phyloP scores from a whole-genome alignment of 2,888 invertebrate species.

The Phalera bucephala region DNA sequence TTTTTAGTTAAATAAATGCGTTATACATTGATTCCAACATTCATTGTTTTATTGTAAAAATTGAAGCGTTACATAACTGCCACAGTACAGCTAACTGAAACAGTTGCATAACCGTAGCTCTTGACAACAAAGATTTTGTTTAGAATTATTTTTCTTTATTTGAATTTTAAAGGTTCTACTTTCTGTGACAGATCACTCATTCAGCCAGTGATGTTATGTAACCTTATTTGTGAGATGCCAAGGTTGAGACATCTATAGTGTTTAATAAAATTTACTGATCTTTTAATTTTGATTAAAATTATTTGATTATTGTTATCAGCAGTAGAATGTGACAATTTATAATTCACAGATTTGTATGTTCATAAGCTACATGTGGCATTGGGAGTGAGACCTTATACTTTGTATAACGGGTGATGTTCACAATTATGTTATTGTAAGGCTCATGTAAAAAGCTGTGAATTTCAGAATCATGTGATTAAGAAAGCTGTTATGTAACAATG shows the following conservation, averaged over 20 bases:
- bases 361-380: slow-evolving; percentile 27
- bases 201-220: slow-evolving; percentile 65
- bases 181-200: slow-evolving; percentile 38
- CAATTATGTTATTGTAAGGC: slow-evolving; percentile 39
- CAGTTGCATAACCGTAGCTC: slow-evolving; percentile 27
- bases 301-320: no score
- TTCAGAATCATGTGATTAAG: slow-evolving; percentile 66
- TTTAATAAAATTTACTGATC: no score
- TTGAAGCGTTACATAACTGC: slow-evolving; percentile 61
- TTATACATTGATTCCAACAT: slow-evolving; percentile 76
- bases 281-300: no score
- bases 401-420: slow-evolving; percentile 36
- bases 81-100: slow-evolving; percentile 24
- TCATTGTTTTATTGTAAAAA: slow-evolving; percentile 72
- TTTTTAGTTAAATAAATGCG: slow-evolving; percentile 80
- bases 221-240: slow-evolving; percentile 57
- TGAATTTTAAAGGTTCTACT: slow-evolving; percentile 28
- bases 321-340: slow-evolving; percentile 23
- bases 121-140: slow-evolving; percentile 18
- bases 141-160: slow-evolving; percentile 21
- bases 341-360: slow-evolving; percentile 26
- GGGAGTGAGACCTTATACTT: slow-evolving; percentile 53
- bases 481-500: slow-evolving; percentile 67
- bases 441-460: slow-evolving; percentile 51
- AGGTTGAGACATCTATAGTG: slow-evolving; percentile 40